Evolutionary conservation across 2,797 vertebrate genomes (phyloP), one percentile per base, ranked within the genome.

Genomic region (Crocidura indochinensis): DNA sequence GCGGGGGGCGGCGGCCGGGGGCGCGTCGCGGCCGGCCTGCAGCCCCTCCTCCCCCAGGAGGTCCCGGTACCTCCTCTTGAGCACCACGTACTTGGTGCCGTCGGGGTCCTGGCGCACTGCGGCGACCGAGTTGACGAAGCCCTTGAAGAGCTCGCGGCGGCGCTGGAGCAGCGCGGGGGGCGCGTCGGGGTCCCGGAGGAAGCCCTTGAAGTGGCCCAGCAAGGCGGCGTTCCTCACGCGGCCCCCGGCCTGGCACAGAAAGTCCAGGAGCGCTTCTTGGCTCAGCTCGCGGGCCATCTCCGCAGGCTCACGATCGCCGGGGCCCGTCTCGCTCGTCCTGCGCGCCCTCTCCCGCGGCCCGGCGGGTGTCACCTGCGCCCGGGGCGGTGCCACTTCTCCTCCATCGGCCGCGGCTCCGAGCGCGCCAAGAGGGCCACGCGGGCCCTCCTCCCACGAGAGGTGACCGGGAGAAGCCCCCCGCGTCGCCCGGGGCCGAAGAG

Each of bases 101-200:
- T 96, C 94, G 88, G 98, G 97, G 91, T 98, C 97, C 95, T 98
- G 98, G 78, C 87, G 97, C 87, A 99, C 99, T 27, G 98, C 98
- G 26, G 99, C 99, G 96, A 99, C 96, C 0, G 98, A 96, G 97
- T 99, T 99, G 69, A 99, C 98, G 46, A 98, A 99, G 95, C 96
- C 98, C 94, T 99, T 99, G 95, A 99, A 99, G 46, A 96, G 97
- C 31, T 99, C 98, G 27, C 99, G 98, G 84, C 96, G 97, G 72
- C 95, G 97, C 87, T 94, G 97, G 77, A 95, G 97, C 96, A 98
- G 96, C 85, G 91, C 95, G 6, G 98, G 95, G 10, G 98, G 94
- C 12, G 95, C 95, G 71, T 51, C 62, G 46, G 98, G 97, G 95
- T 98, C 98, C 27, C 98, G 98, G 38, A 99, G 95, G 77, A 99